These are phyloP conservation scores for Torymus tubicola DNA, from an alignment of 2,888 invertebrate species.

Conservation along the genomic window DNA sequence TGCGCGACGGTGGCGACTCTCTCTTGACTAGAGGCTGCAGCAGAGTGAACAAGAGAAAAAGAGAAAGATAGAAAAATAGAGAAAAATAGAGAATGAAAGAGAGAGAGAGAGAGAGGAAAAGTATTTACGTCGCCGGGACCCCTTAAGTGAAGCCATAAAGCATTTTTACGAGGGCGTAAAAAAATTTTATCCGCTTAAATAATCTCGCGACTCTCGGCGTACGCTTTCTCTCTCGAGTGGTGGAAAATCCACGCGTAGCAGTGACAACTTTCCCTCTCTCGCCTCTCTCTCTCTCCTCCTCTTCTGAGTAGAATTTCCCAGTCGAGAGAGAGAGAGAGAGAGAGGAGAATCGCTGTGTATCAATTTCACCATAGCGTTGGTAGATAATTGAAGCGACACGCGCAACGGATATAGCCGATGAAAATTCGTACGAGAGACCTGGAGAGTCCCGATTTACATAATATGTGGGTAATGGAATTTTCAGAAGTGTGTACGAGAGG, in stretches of 20 bases:
- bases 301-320: too few relatives aligned
- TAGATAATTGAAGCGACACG: conserved; percentile 23
- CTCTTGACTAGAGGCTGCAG: conserved; percentile 14
- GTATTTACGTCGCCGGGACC: conserved; percentile 41
- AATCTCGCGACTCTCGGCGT: conserved; percentile 34
- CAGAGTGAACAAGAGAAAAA: too few relatives aligned
- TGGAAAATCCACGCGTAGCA: conserved; percentile 15
- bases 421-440: conserved; percentile 22
- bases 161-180: conserved; percentile 55
- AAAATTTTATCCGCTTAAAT: conserved; percentile 54
- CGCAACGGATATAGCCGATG: background rate
- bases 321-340: too few relatives aligned
- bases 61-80: too few relatives aligned
- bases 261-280: background rate
- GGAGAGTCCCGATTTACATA: conserved; percentile 32
- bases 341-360: conserved; percentile 24
- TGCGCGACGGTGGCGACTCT: background rate
- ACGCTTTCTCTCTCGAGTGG: background rate
- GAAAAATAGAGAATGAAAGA: too few relatives aligned
- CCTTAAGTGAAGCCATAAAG: conserved; percentile 44
- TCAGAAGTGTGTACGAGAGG: background rate
- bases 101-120: conserved; percentile 22
- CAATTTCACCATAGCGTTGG: background rate
- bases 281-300: too few relatives aligned
- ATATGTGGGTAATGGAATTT: conserved; percentile 53